phyloP scores from a whole-genome alignment of 2,888 invertebrate species.

The Colletes collaris region DNA sequence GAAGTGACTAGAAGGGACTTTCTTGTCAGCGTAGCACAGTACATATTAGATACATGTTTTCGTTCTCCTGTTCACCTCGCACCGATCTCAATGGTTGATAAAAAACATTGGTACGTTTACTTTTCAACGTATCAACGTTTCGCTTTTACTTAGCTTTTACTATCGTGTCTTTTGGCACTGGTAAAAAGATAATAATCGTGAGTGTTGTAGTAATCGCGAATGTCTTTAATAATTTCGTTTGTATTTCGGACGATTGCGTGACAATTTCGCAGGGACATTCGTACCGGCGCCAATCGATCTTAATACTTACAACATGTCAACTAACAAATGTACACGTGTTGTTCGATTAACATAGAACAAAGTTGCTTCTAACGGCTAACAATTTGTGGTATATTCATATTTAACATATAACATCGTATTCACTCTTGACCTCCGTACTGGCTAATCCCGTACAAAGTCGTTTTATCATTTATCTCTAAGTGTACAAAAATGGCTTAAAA shows the following conservation, averaged over 20 bases:
- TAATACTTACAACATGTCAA: slow-evolving; percentile 57
- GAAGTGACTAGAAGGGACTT: too few species aligned
- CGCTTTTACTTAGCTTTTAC: neutral
- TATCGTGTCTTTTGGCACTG: slow-evolving; percentile 49
- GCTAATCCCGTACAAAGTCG: slow-evolving; percentile 39
- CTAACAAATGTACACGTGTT: slow-evolving; percentile 61
- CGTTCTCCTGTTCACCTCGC: slow-evolving; percentile 45
- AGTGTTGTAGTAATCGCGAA: slow-evolving; percentile 47
- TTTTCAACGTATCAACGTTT: slow-evolving; percentile 1
- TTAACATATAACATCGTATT: slow-evolving; percentile 48
- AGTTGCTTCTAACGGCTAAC: slow-evolving; percentile 53
- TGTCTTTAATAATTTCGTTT: slow-evolving; percentile 59
- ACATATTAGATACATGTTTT: slow-evolving; percentile 31
- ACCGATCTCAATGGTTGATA: slow-evolving; percentile 42
- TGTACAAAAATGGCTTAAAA: slow-evolving; percentile 66
- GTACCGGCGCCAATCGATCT: slow-evolving; percentile 48
- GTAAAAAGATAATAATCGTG: slow-evolving; percentile 51
- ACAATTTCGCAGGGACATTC: slow-evolving; percentile 57
- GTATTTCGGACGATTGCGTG: slow-evolving; percentile 65
- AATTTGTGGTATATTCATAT: slow-evolving; percentile 59
- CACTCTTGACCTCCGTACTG: slow-evolving; percentile 37
- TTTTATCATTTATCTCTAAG: slow-evolving; percentile 55
- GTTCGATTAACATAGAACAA: slow-evolving; percentile 61
- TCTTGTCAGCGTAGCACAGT: too few species aligned
- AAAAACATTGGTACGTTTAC: slow-evolving; percentile 31